Conservation (phyloP, 1,140 invertebrate species). For the Drosophila erecta region DNA sequence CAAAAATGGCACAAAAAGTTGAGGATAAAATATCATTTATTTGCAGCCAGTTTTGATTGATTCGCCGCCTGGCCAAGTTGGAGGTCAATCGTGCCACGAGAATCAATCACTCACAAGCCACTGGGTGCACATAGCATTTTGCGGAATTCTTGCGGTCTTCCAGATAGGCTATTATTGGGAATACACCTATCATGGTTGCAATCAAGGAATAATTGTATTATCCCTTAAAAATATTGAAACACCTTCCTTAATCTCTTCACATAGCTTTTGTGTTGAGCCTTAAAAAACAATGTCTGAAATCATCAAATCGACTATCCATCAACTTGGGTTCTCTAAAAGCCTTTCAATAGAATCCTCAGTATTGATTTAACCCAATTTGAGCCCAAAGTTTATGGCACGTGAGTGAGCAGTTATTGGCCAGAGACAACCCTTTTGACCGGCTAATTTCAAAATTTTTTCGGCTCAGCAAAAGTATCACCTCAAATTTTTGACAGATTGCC, state of each 20-base stretch:
- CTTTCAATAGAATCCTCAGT: conserved; percentile 32
- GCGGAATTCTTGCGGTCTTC: conserved; percentile 4
- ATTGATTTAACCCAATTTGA: conserved; percentile 5
- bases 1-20: conserved; percentile 46
- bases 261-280: background rate
- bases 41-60: conserved; percentile 73
- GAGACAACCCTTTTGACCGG: conserved; percentile 35
- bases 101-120: conserved; percentile 70
- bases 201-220: background rate
- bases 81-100: conserved; percentile 62
- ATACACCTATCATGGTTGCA: background rate
- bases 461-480: conserved; percentile 5
- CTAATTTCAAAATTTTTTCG: conserved; percentile 49
- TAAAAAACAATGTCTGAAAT: background rate
- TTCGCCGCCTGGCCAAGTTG: conserved; percentile 65
- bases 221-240: background rate
- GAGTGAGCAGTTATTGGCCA: conserved; percentile 45
- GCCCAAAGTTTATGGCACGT: conserved; percentile 49
- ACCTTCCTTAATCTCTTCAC: background rate
- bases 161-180: background rate
- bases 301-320: conserved; percentile 17
- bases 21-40: conserved; percentile 61
- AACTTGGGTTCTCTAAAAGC: conserved; percentile 5
- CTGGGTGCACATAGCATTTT: conserved; percentile 26
- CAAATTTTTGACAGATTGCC: conserved; percentile 75